A percentile compares a stretch with the other conserved stretches of the same genome.
Evolutionary conservation across 1,140 invertebrate species (phyloP).

Genomic region (Euura saliciscinereae): DNA sequence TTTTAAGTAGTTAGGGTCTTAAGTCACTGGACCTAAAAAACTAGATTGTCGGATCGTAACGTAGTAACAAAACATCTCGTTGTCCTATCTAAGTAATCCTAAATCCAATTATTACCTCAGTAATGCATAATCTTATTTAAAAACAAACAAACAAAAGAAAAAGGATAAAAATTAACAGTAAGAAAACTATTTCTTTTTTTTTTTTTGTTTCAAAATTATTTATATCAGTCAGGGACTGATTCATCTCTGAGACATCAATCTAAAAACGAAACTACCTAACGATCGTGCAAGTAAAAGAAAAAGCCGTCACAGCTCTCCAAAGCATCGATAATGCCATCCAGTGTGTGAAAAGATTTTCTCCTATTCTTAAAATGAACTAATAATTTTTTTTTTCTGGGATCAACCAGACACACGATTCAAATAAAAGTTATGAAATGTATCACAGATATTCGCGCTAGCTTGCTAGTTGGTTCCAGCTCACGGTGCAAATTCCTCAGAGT

Average conservation of each 20-base stretch:
- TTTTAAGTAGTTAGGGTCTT: conserved; percentile 44
- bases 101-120: background rate
- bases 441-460: background rate
- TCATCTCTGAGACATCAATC: no score
- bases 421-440: background rate
- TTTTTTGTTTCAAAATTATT: no score
- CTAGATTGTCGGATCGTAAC: conserved; percentile 24
- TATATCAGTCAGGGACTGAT: no score
- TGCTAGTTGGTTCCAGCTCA: background rate
- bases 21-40: conserved; percentile 38
- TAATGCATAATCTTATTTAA: no score
- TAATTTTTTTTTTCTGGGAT: background rate
- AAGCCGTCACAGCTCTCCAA: no score
- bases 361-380: conserved; percentile 4
- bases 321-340: no score
- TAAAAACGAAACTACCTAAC: no score
- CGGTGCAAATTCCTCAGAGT: conserved; percentile 7
- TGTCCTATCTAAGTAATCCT: background rate
- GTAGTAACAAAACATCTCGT: background rate
- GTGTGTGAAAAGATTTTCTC: background rate
- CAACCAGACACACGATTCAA: background rate
- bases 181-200: background rate
- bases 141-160: no score
- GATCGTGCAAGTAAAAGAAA: no score
- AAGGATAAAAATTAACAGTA: background rate